Conservation (phyloP, 2,113 vertebrate species). For the Tragelaphus imberbis region DNA sequence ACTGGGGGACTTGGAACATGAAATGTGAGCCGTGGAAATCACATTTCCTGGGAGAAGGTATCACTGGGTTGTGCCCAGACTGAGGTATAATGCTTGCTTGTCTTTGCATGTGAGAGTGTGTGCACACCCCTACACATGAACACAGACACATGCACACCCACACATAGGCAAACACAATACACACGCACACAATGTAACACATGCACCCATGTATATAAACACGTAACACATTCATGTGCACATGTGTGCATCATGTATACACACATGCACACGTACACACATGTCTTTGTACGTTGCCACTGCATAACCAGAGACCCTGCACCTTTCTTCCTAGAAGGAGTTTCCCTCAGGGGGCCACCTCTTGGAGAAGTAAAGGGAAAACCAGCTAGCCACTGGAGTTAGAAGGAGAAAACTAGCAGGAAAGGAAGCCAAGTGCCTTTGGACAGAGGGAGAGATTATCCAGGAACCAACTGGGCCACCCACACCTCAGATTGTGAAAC, state of each 20-base stretch:
- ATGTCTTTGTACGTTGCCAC: neutral
- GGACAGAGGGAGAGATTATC: neutral
- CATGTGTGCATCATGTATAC: fast-evolving
- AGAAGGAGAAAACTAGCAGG: neutral
- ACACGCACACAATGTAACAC: fast-evolving
- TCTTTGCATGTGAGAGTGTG: neutral
- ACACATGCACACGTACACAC: fast-evolving
- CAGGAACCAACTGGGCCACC: neutral
- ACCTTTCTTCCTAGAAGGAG: neutral
- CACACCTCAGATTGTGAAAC: fast-evolving
- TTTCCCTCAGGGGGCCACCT: neutral
- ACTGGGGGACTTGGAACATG: neutral
- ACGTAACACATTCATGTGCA: too few relatives aligned
- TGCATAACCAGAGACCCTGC: neutral
- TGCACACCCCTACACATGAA: neutral
- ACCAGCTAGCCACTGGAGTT: neutral
- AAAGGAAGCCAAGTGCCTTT: neutral
- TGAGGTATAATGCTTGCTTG: neutral
- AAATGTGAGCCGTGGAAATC: neutral
- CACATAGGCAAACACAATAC: neutral
- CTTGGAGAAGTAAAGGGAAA: neutral
- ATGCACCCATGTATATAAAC: neutral
- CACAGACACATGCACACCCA: neutral
- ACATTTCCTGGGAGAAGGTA: neutral
- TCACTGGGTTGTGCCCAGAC: too few relatives aligned